Base-by-base conservation (phyloP, 1,140 invertebrate genomes). In the Brachionus paranguensis region DNA sequence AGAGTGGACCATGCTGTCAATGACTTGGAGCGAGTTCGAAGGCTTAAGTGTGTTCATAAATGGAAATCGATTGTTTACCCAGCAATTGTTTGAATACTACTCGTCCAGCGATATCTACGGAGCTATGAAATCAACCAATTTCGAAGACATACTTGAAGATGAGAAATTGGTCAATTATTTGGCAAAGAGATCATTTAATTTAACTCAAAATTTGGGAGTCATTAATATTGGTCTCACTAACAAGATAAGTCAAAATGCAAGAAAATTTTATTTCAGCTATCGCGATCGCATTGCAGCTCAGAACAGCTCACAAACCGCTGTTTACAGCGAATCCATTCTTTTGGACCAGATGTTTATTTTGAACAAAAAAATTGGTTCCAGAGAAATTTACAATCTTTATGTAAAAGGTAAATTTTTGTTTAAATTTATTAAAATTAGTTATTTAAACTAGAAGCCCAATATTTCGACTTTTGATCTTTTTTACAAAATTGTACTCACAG, bases 1-100 rank as follows among this genome's bases (percentile, higher is more conserved):
- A 5, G 78, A 81, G 24, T 81, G 78, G 78, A 81, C 20, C 41
- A 81, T 81, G 78, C 1, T 81, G 33, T 43, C 78, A 41, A 11
- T 81, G 20, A 81, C 78, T 33, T 81, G 78, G 78, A 64, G 50
- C 11, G 78, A 81, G 17, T 81, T 64, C 29, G 78, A 81, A 64
- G 78, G 78, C 24, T 1, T 81, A 11, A 81, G 10, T 81, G 37
- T 64, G 12, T 81, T 45, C 27, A 33, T 81, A n/a, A 81, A 81
- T 45, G 78, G 78, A 43, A 43, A 81, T n/a, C 20, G 41, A 68
- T 20, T 60, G 3, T 68, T 64, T 43, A 64, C 41, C 7, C 33
- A 65, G 12, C 78, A 81, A 81, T 1, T 29, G 14, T 81, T 33
- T 68, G 78, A 81, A 27, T 81, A 81, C 53, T 81, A 81, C 41